Percentiles rank a stretch among this genome's conserved stretches.
Conservation (phyloP, 2,797 vertebrate species). For the Neoniphon sammara region DNA sequence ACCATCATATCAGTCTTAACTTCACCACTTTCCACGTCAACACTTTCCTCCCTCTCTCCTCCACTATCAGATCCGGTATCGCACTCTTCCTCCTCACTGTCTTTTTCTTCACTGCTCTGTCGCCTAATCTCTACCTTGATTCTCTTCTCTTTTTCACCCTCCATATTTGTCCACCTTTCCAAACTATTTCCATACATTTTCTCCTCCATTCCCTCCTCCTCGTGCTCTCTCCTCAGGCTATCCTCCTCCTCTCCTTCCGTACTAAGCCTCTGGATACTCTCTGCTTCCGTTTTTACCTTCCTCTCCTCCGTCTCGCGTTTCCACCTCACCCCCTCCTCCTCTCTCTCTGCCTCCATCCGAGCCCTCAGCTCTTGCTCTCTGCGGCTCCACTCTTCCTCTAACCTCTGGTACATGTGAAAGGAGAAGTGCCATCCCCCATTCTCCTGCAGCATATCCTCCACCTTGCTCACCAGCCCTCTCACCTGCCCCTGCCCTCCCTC, state of each 20-base stretch:
- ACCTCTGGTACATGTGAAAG: slow-evolving; percentile 63
- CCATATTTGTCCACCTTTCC: slow-evolving; percentile 37
- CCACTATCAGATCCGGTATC: slow-evolving; percentile 25
- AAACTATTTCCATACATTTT: slow-evolving; percentile 7
- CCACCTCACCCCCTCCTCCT: slow-evolving; percentile 29
- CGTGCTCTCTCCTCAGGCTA: slow-evolving; percentile 31
- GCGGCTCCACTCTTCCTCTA: slow-evolving; percentile 67
- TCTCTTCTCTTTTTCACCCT: slow-evolving; percentile 40
- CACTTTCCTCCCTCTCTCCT: slow-evolving; percentile 14
- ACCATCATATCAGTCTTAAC: slow-evolving; percentile 15
- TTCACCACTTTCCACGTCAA: slow-evolving; percentile 18
- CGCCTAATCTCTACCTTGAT: slow-evolving; percentile 18
- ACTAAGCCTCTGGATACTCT: slow-evolving; percentile 34
- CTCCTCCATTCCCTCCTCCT: slow-evolving; percentile 22
- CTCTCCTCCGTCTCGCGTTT: slow-evolving; percentile 45
- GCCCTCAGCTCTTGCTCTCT: slow-evolving; percentile 65
- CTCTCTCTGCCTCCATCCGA: slow-evolving; percentile 37
- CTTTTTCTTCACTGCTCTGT: slow-evolving; percentile 29
- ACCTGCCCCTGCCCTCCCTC: slow-evolving; percentile 55
- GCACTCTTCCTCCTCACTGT: slow-evolving; percentile 34
- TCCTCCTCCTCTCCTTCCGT: slow-evolving; percentile 26
- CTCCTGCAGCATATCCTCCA: slow-evolving; percentile 65
- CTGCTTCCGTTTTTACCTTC: slow-evolving; percentile 38
- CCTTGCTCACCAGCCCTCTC: slow-evolving; percentile 57
- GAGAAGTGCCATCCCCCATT: slow-evolving; percentile 69